Evolutionary conservation across 2,113 vertebrate species (phyloP).

Genomic region (Verasper variegatus): DNA sequence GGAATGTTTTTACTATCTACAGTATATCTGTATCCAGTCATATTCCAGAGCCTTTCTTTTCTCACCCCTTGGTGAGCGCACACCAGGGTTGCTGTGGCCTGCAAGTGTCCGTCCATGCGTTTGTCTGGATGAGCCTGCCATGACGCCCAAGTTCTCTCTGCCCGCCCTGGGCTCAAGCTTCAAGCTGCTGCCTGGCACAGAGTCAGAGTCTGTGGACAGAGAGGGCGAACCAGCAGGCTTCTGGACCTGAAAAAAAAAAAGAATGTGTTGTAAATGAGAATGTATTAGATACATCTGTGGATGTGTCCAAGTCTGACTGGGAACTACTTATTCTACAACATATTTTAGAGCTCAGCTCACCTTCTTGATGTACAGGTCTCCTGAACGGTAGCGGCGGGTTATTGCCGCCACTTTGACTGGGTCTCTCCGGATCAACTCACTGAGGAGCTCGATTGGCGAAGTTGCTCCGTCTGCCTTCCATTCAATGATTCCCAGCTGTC

Average conservation of each 20-base stretch:
- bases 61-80: conserved; percentile 70
- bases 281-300: fast-evolving
- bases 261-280: not conserved
- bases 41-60: not conserved
- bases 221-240: conserved; percentile 41
- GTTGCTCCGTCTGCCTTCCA: conserved; percentile 91
- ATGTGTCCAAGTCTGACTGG: not conserved
- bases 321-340: not conserved
- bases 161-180: conserved; percentile 44
- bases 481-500: conserved; percentile 91
- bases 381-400: conserved; percentile 88
- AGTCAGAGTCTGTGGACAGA: conserved; percentile 59
- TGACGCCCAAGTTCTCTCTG: conserved; percentile 37
- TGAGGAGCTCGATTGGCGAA: conserved; percentile 92
- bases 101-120: conserved; percentile 16
- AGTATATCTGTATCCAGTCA: not conserved
- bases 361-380: conserved; percentile 89
- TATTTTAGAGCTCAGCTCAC: conserved; percentile 59
- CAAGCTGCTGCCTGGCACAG: conserved; percentile 32
- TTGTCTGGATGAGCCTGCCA: conserved; percentile 35
- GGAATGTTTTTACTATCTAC: not conserved
- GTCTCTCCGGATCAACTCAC: conserved; percentile 90
- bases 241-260: conserved; percentile 46
- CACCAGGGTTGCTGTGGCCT: conserved; percentile 39
- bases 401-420: conserved; percentile 88